A percentile compares a stretch with the other conserved stretches of the same genome.
phyloP scores from a whole-genome alignment of 2,888 invertebrate genomes.

The Lydus trimaculatus region DNA sequence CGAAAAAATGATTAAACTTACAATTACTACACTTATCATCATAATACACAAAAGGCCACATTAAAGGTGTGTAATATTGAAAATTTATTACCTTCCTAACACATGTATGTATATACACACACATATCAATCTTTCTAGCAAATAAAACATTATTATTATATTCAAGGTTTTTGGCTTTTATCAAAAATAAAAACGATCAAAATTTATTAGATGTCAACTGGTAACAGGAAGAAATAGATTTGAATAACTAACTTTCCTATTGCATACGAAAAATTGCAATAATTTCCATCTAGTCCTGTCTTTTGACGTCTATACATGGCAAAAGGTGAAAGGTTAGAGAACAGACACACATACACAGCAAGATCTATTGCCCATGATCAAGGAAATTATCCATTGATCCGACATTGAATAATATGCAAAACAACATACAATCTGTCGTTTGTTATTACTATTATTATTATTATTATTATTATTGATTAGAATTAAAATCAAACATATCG shows the following conservation, averaged over 20 bases:
- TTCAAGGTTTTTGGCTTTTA: neutral
- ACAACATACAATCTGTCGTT: neutral
- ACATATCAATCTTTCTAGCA: neutral
- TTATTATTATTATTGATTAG: neutral
- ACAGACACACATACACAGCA: conserved; percentile 1
- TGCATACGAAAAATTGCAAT: neutral
- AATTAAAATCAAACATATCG: neutral
- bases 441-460: neutral
- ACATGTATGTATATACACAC: neutral
- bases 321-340: neutral
- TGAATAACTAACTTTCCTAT: neutral
- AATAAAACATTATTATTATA: neutral
- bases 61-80: neutral
- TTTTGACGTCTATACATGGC: conserved; percentile 1
- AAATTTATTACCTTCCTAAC: neutral
- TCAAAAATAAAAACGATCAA: neutral
- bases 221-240: neutral
- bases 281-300: neutral
- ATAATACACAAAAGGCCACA: neutral
- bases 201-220: neutral
- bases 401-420: conserved; percentile 5
- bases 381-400: conserved; percentile 5
- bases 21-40: neutral
- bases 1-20: neutral
- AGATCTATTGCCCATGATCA: conserved; percentile 1